phyloP scores from a whole-genome alignment of 2,888 invertebrate genomes.

The Melanargia galathea region DNA sequence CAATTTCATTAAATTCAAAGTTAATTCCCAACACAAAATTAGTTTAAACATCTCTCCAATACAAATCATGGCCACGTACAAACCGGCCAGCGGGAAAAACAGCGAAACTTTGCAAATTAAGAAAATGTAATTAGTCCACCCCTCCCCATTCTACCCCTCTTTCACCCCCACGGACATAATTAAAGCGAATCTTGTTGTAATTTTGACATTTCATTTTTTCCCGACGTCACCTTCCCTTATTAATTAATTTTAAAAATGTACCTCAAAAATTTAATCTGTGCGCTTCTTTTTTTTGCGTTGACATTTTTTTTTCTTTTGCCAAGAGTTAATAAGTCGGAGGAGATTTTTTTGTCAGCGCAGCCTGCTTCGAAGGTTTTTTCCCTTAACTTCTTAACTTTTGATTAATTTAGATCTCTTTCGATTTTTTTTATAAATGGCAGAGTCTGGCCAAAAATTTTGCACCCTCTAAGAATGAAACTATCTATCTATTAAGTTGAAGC shows the following conservation, averaged over 20 bases:
- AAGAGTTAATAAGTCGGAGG: constrained; percentile 70
- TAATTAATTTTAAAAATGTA: constrained; percentile 77
- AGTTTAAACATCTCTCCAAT: constrained; percentile 16
- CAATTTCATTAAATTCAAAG: constrained; percentile 15
- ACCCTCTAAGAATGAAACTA: no score
- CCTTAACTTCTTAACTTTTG: constrained; percentile 51
- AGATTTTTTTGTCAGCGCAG: constrained; percentile 69
- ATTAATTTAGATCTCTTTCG: constrained; percentile 50
- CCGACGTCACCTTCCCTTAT: constrained; percentile 68
- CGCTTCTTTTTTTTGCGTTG: constrained; percentile 60
- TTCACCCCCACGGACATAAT: constrained; percentile 68
- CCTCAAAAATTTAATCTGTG: constrained; percentile 78
- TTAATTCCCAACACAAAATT: constrained; percentile 14
- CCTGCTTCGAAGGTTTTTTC: constrained; percentile 49
- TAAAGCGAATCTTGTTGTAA: constrained; percentile 80
- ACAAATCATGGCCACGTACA: constrained; percentile 46
- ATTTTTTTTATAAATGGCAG: not conserved
- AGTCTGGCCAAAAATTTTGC: no score
- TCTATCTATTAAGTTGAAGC: no score
- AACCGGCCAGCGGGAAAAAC: constrained; percentile 53
- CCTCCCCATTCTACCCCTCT: constrained; percentile 39
- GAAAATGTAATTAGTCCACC: constrained; percentile 78
- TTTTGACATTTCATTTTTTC: constrained; percentile 80
- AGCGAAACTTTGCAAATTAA: constrained; percentile 77
- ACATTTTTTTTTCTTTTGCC: constrained; percentile 62